A percentile compares a stretch with the other conserved stretches of the same genome.
These are phyloP conservation scores for Magallana gigas DNA, from an alignment of 1,140 invertebrate genomes.

Conservation along the genomic window DNA sequence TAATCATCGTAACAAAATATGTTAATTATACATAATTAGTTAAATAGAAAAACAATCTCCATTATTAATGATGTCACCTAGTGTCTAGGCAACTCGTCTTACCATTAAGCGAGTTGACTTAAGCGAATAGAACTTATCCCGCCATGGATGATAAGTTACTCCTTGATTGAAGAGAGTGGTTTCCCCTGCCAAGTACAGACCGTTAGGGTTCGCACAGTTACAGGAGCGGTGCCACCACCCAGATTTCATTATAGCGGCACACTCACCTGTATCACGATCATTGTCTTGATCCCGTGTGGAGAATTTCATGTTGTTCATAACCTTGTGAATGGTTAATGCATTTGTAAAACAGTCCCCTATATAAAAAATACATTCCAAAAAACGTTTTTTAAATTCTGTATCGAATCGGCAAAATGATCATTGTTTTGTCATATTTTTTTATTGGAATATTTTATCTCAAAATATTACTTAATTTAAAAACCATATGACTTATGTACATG, in stretches of 20 bases:
- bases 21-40: too few relatives aligned
- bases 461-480: not conserved
- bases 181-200: not conserved
- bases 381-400: too few relatives aligned
- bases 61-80: too few relatives aligned
- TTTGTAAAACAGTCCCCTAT: not conserved
- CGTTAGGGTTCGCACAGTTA: constrained; percentile 36
- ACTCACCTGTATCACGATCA: not conserved
- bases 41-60: too few relatives aligned
- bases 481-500: not conserved
- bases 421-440: too few relatives aligned
- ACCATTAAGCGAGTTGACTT: not conserved
- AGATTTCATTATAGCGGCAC: not conserved
- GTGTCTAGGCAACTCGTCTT: not conserved
- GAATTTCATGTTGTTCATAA: not conserved
- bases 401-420: too few relatives aligned
- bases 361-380: not conserved
- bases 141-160: not conserved
- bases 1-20: too few relatives aligned
- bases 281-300: constrained; percentile 41
- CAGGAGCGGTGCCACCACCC: constrained; percentile 41
- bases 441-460: too few relatives aligned
- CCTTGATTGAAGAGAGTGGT: not conserved
- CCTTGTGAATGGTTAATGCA: not conserved
- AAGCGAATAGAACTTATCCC: not conserved